Percentiles rank a stretch among this genome's conserved stretches.
Conservation (phyloP, 2,113 vertebrate species). For the Otocyon megalotis region DNA sequence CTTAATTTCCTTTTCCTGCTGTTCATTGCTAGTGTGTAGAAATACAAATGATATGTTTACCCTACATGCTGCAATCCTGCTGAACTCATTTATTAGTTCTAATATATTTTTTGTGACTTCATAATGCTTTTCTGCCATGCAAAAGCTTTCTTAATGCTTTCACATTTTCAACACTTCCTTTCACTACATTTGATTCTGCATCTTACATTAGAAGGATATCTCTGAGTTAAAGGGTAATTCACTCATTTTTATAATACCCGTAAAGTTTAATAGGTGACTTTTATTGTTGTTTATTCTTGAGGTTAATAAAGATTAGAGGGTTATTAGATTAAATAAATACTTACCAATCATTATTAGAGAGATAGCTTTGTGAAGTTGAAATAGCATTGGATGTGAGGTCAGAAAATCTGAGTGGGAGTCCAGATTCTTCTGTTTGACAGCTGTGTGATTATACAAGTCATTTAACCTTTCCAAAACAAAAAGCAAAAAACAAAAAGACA, state of each 20-base stretch:
- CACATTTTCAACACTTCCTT: constrained; percentile 1
- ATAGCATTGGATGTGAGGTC: not conserved
- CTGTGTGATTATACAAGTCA: not conserved
- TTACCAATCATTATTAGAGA: not conserved
- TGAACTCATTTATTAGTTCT: not conserved
- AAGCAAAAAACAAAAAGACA: not conserved
- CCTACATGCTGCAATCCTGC: not conserved
- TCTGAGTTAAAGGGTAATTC: not conserved
- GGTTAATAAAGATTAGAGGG: not conserved
- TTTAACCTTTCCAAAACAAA: not conserved
- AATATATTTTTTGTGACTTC: not conserved
- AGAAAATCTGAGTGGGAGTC: not conserved
- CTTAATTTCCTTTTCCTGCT: constrained; percentile 2
- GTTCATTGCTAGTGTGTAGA: not conserved
- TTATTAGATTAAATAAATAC: not conserved
- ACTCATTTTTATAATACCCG: not conserved
- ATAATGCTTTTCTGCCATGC: not conserved
- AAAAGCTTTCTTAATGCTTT: not conserved
- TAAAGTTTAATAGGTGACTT: not conserved
- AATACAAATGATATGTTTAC: not conserved
- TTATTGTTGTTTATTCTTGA: constrained; percentile 25
- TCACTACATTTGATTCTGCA: not conserved
- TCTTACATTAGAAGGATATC: not conserved
- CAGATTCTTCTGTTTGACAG: not conserved
- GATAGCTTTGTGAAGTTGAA: not conserved